Base-by-base conservation (phyloP, 2,888 invertebrate genomes). In the Lasioglossum morio region DNA sequence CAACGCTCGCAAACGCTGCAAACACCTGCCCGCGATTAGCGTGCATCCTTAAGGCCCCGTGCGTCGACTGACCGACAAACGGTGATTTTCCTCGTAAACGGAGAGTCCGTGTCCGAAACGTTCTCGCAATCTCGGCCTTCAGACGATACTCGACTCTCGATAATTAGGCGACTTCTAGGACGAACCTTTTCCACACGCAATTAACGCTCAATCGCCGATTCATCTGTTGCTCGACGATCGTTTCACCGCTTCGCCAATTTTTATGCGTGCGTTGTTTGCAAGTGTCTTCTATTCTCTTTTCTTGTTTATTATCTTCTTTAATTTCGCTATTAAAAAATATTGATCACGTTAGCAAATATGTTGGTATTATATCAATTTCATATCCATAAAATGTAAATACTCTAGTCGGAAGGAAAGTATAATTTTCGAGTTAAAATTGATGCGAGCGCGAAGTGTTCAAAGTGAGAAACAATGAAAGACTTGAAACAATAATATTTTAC, bases 11-110 rank as follows among this genome's bases (percentile, higher is more conserved):
- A 2, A 77, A 75, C 78, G 72, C 23, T 79, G 60, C 73, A 72
- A 82, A 85, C 88, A 88, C 88, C 88, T 88, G 88, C 82, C 79
- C 82, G 85, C 84, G 84, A 90, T 90, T 89, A 87, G 87, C 79
- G 87, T 79, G 87, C 81, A 86, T 85, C 84, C 85, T 80, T 87
- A 85, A 81, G 81, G 70, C 79, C 40, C 74, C n/a, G 63, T 43
- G 43, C 43, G 16, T 53, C 53, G 53, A 23, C 83, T 63, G 77
- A 48, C 53, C 37, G 66, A 48, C 48, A 53, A 77, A 77, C 60
- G 79, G 23, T 34, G 69, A 66, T 27, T 76, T 79, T 77, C 19
- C 72, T 34, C 19, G 63, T 30, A 37, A 73, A 66, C 40, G 43
- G 75, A 70, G 53, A 46, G 60, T 46, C 37, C 72, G 46, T 63